These are phyloP conservation scores for Telenomus remus DNA, from an alignment of 1,140 invertebrate genomes.

Conservation along the genomic window DNA sequence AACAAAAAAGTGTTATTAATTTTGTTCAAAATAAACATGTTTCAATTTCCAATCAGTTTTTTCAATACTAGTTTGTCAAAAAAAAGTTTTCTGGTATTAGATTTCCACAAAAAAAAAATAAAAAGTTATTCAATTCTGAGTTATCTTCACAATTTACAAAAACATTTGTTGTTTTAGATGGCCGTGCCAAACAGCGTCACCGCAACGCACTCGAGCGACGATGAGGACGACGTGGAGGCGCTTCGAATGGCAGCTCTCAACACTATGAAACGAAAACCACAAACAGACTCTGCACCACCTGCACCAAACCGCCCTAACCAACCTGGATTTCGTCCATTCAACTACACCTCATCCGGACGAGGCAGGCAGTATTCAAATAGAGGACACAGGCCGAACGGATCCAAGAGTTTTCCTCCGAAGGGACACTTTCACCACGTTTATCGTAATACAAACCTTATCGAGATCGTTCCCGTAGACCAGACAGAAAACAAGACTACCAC, in stretches of 20 bases:
- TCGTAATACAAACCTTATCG: constrained; percentile 71
- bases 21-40: no score
- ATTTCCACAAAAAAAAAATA: no score
- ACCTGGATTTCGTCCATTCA: constrained; percentile 48
- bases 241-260: constrained; percentile 69
- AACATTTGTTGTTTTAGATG: not conserved
- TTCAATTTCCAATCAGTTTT: no score
- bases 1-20: no score
- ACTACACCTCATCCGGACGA: constrained; percentile 36
- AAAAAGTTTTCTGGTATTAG: no score
- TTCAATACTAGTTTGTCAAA: no score
- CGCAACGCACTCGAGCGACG: constrained; percentile 60
- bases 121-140: no score
- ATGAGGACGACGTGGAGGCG: constrained; percentile 73
- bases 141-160: no score
- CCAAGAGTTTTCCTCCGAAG: constrained; percentile 45
- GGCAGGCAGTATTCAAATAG: constrained; percentile 55
- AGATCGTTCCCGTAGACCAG: constrained; percentile 70
- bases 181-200: not conserved
- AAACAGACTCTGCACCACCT: constrained; percentile 41
- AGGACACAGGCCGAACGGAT: constrained; percentile 61
- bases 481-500: constrained; percentile 24
- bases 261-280: constrained; percentile 59
- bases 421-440: constrained; percentile 61
- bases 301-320: constrained; percentile 8